These are phyloP conservation scores for Xenentodon cancila DNA, from an alignment of 2,797 vertebrate genomes.

Conservation along the genomic window DNA sequence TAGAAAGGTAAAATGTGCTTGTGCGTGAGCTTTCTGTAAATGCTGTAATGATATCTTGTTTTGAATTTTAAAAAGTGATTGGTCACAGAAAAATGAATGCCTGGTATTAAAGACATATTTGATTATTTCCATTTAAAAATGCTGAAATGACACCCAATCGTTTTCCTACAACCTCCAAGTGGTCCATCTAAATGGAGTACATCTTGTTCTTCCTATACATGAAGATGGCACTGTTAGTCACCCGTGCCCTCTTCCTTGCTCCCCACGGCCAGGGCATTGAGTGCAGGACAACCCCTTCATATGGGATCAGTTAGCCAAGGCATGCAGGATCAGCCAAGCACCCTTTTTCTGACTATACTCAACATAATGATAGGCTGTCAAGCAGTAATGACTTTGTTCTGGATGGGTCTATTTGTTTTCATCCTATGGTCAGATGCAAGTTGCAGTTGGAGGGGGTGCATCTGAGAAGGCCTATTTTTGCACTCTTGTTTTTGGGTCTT, in stretches of 20 bases:
- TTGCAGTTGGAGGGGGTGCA: conserved; percentile 60
- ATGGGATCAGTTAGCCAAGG: conserved; percentile 72
- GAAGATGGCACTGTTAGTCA: no score
- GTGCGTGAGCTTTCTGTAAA: no score
- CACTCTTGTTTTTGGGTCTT: conserved; percentile 60
- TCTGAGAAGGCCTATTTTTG: conserved; percentile 68
- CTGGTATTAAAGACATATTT: no score
- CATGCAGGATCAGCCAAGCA: conserved; percentile 46
- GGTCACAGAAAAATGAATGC: no score
- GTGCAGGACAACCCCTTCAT: conserved; percentile 58
- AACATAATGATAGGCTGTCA: conserved; percentile 76
- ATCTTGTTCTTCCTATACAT: no score
- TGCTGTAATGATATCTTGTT: no score
- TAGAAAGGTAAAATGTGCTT: no score
- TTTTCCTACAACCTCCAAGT: no score
- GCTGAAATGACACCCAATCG: no score
- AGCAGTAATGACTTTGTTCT: conserved; percentile 69
- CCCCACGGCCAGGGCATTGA: conserved; percentile 34
- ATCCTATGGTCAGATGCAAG: conserved; percentile 58
- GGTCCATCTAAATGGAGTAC: no score
- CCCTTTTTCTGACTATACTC: conserved; percentile 57
- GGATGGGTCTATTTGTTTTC: conserved; percentile 72
- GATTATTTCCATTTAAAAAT: no score
- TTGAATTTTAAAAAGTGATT: no score
- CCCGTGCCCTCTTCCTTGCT: conserved; percentile 7